phyloP scores from a whole-genome alignment of 1,140 invertebrate species.

The Ceratina japonica region DNA sequence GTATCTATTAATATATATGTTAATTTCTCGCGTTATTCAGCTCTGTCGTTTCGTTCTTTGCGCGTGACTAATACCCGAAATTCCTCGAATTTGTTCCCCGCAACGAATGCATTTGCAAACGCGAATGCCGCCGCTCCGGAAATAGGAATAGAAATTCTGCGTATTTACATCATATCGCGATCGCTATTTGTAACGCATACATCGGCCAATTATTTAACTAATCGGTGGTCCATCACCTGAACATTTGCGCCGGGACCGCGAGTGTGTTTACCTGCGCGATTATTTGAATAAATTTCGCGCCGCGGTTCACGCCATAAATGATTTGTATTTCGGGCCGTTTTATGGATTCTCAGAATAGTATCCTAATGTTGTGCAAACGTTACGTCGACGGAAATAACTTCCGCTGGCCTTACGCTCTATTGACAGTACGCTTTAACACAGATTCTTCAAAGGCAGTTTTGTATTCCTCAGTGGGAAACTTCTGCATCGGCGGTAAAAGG shows the following conservation, averaged over 20 bases:
- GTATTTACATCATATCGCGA: too few species aligned
- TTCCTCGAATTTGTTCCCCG: not conserved
- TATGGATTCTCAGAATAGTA: not conserved
- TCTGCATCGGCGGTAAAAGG: too few species aligned
- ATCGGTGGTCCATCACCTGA: too few species aligned
- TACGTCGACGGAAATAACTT: conserved; percentile 4
- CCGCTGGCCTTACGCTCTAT: not conserved
- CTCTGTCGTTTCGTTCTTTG: conserved; percentile 12
- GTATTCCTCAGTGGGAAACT: too few species aligned
- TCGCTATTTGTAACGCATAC: too few species aligned
- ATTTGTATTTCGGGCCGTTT: not conserved
- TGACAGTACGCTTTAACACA: not conserved
- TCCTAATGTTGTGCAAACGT: not conserved
- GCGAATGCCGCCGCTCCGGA: not conserved
- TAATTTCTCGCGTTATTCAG: conserved; percentile 29
- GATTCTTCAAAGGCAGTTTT: too few species aligned
- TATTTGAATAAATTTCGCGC: too few species aligned
- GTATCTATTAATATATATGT: conserved; percentile 33
- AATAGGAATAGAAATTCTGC: too few species aligned
- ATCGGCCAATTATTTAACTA: too few species aligned
- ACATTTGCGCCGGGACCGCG: too few species aligned
- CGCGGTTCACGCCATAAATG: too few species aligned
- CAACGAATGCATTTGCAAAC: not conserved
- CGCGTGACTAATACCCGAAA: not conserved
- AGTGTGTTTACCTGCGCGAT: too few species aligned